Base-by-base conservation (phyloP, 2,888 invertebrate species). In the Sturmia bella region DNA sequence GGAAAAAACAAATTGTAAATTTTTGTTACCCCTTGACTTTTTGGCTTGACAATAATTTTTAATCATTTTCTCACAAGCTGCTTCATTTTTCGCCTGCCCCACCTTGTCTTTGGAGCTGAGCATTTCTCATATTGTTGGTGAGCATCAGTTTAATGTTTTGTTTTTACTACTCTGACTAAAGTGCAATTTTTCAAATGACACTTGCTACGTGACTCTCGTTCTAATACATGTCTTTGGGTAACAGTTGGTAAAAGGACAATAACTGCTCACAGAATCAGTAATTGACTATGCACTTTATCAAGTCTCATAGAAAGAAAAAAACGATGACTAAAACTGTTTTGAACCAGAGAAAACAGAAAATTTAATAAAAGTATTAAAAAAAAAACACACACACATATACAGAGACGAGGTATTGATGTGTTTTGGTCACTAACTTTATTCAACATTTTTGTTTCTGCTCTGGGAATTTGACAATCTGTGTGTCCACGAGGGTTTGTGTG, bases 141-240 rank as follows among this genome's bases (percentile, higher is more conserved):
- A 81, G 64, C 81, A 73, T 73, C 74, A 82, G 70, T 70, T 70
- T 78, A 59, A 63, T 81, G 45, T 73, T 72, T 76, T 68, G 37
- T 27, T 63, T 74, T 74, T 57, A 41, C 61, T 74, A 78, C 69
- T 74, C 77, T 19, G 66, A 45, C 74, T 72, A 59, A 78, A 82
- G 70, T 82, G 82, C 70, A 82, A 82, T 82, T 82, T 78, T 78
- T 78, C 78, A 75, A 78, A 75, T 70, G 74, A 75, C 78, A 78
- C 66, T 82, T 70, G 59, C 52, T 78, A 82, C 82, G 82, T 82
- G 82, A 78, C 82, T 78, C 56, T 66, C 61, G 74, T 75, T 75
- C 70, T 66, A 82, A 78, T 70, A 74, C 74, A 66, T 48, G 78
- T 75, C 74, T 78, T 77, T 75, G 70, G 68, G 52, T 68, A 77